Conservation (phyloP, 2,113 vertebrate species). For the Peromyscus maniculatus region DNA sequence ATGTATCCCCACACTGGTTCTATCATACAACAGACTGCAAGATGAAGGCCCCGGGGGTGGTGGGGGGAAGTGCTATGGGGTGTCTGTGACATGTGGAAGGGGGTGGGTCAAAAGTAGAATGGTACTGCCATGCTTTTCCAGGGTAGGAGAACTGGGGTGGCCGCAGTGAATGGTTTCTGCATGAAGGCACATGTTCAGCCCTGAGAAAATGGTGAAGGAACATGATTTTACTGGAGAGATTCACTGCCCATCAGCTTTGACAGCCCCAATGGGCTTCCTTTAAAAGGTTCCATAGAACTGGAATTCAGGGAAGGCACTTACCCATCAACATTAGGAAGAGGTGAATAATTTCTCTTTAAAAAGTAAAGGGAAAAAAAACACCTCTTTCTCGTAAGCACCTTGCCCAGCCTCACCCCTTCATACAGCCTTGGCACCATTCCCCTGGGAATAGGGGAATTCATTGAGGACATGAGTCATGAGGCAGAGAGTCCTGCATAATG, state of each 20-base stretch:
- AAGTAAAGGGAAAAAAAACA: not conserved
- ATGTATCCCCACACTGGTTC: not conserved
- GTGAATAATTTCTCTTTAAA: not conserved
- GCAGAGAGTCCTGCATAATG: rapidly evolving
- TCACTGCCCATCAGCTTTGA: not conserved
- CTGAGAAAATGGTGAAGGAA: not conserved
- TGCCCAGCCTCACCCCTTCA: not conserved
- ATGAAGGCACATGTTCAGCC: not conserved
- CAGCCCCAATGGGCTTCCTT: not conserved
- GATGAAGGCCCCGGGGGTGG: rapidly evolving
- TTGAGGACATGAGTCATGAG: not conserved
- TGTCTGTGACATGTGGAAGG: not conserved
- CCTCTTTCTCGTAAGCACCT: not conserved
- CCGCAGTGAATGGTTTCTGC: rapidly evolving
- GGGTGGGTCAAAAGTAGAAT: not conserved
- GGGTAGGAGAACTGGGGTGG: rapidly evolving
- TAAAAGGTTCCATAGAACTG: not conserved
- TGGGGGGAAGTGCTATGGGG: not conserved
- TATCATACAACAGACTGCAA: rapidly evolving
- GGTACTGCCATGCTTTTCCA: not conserved
- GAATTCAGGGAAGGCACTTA: not conserved
- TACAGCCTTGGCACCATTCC: not conserved
- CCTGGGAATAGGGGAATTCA: not conserved
- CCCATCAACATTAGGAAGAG: not conserved
- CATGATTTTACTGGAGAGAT: not conserved